Evolutionary conservation across 2,797 vertebrate species (phyloP).

Genomic region (Salmo trutta): DNA sequence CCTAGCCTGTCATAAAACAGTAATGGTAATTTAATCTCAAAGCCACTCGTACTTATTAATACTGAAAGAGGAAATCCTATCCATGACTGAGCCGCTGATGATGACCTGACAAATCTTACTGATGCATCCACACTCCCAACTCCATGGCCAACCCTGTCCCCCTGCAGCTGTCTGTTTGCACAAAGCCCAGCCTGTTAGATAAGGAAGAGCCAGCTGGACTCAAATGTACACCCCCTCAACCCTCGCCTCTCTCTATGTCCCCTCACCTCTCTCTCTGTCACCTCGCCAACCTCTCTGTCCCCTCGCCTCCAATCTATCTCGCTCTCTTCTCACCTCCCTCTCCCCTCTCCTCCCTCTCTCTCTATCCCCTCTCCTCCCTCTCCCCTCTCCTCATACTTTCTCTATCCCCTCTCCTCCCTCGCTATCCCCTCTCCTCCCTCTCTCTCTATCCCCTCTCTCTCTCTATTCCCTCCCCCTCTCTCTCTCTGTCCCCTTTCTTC

Average conservation of each 20-base stretch:
- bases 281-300: not conserved
- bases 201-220: constrained; percentile 86
- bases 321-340: no score
- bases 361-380: no score
- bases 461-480: no score
- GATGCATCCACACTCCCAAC: constrained; percentile 1
- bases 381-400: no score
- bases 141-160: constrained; percentile 22
- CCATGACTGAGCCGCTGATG: constrained; percentile 7
- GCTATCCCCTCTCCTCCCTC: no score
- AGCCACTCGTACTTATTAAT: constrained; percentile 3
- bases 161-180: constrained; percentile 84
- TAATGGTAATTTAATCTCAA: not conserved
- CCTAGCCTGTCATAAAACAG: not conserved
- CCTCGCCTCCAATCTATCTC: constrained; percentile 52
- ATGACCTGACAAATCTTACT: not conserved
- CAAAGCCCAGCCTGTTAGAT: constrained; percentile 87
- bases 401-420: constrained; percentile 48
- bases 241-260: constrained; percentile 66
- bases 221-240: constrained; percentile 46
- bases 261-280: constrained; percentile 42
- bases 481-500: no score
- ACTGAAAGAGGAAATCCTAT: constrained; percentile 4
- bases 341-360: constrained; percentile 36
- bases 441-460: not conserved